Conservation (phyloP, 2,888 invertebrate genomes). For the Cantharis flavilabris region DNA sequence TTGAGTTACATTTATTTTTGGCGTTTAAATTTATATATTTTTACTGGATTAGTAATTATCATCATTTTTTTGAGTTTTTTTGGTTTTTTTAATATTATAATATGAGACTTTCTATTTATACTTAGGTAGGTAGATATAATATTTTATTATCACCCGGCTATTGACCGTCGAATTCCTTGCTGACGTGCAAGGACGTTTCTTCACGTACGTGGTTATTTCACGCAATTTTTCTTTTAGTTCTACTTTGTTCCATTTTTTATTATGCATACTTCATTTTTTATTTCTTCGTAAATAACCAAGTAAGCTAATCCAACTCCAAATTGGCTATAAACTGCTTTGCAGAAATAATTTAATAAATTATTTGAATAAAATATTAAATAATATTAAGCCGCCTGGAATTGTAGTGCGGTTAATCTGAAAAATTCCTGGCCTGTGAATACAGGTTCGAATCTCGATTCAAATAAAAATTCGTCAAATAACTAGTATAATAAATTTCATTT, state of each 20-base stretch:
- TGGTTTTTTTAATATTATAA: background rate
- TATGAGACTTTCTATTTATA: background rate
- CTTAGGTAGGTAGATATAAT: background rate
- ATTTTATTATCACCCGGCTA: background rate
- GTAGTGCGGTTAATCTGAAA: background rate
- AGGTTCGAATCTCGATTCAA: background rate
- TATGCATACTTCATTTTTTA: background rate
- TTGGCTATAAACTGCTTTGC: background rate
- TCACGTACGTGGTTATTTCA: background rate
- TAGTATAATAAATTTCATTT: too few species aligned
- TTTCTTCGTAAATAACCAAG: background rate
- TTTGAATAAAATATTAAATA: background rate
- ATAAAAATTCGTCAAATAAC: too few species aligned
- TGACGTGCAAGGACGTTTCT: background rate
- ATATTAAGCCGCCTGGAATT: background rate
- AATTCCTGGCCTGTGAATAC: background rate
- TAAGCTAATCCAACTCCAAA: background rate
- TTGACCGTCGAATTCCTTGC: background rate
- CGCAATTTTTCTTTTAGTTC: background rate
- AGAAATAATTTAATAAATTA: background rate
- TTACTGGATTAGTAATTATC: too few species aligned
- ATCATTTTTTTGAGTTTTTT: too few species aligned
- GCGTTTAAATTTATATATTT: too few species aligned
- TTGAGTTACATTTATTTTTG: too few species aligned
- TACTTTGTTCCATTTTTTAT: background rate